Conservation (phyloP, 2,888 invertebrate genomes). For the Megamerina dolium region DNA sequence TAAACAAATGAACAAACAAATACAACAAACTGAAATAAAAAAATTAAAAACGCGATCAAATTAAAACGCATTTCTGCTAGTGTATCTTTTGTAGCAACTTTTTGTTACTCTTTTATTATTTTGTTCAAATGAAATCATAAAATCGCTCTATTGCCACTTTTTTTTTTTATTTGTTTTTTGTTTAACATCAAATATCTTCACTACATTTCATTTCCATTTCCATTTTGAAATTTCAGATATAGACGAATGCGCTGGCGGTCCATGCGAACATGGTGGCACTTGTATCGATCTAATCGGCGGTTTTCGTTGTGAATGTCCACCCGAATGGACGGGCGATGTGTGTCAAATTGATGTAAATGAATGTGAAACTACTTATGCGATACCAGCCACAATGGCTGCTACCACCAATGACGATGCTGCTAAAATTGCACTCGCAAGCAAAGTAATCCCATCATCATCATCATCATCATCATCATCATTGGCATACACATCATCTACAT, state of each 20-base stretch:
- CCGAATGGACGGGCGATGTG: slow-evolving; percentile 80
- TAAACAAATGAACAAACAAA: too few relatives aligned
- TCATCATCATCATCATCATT: slow-evolving; percentile 24
- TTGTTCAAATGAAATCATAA: too few relatives aligned
- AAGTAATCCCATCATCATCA: slow-evolving; percentile 18
- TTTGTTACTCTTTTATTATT: too few relatives aligned
- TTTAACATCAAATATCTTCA: too few relatives aligned
- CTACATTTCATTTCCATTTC: too few relatives aligned
- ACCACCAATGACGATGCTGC: slow-evolving; percentile 9
- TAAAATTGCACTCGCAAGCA: slow-evolving; percentile 19
- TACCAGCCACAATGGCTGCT: slow-evolving; percentile 2
- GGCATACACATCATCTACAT: slow-evolving; percentile 16
- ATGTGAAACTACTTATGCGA: slow-evolving; percentile 45
- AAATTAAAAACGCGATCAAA: too few relatives aligned
- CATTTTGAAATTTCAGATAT: slow-evolving; percentile 69
- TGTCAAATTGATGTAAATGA: slow-evolving; percentile 59
- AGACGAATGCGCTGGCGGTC: slow-evolving; percentile 84
- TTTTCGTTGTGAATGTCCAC: slow-evolving; percentile 79
- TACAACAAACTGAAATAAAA: too few relatives aligned
- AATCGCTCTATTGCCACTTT: too few relatives aligned
- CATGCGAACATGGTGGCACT: slow-evolving; percentile 84
- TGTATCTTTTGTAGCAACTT: too few relatives aligned
- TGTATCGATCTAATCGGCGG: slow-evolving; percentile 81
- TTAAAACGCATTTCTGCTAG: too few relatives aligned
- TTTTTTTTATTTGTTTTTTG: too few relatives aligned